A percentile compares a stretch with the other conserved stretches of the same genome.
Evolutionary conservation across 1,140 invertebrate genomes (phyloP).

Genomic region (Andricus grossulariae): DNA sequence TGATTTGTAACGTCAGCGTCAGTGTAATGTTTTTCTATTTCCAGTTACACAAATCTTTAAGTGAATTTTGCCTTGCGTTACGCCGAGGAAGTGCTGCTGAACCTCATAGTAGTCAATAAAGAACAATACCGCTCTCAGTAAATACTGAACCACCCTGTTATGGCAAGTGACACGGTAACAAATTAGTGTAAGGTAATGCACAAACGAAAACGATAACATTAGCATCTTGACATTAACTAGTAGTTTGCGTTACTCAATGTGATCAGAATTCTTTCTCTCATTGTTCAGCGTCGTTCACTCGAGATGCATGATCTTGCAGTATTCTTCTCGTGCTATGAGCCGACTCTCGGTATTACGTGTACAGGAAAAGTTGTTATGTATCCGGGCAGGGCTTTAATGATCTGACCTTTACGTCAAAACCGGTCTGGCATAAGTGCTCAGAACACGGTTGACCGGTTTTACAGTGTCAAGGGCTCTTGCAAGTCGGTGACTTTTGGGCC

Average conservation of each 20-base stretch:
- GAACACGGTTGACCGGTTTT: slow-evolving; percentile 13
- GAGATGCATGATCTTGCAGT: slow-evolving; percentile 9
- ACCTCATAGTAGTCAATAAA: not conserved
- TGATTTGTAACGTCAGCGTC: not conserved
- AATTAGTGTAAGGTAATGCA: not conserved
- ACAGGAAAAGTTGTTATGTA: slow-evolving; percentile 2
- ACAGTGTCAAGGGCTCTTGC: slow-evolving; percentile 5
- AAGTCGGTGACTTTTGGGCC: not conserved
- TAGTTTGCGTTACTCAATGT: not conserved
- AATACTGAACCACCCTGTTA: not conserved
- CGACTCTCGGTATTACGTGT: slow-evolving; percentile 15
- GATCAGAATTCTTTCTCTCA: not conserved
- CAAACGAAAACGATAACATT: not conserved
- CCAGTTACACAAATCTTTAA: not conserved
- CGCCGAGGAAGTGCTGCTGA: not conserved
- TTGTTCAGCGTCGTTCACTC: not conserved
- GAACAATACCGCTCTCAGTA: not conserved
- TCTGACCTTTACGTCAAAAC: slow-evolving; percentile 11
- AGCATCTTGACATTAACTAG: slow-evolving; percentile 10
- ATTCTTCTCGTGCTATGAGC: not conserved
- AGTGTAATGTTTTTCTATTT: not conserved
- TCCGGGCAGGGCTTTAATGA: not conserved
- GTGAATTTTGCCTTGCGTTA: not conserved
- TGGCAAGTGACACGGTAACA: not conserved
- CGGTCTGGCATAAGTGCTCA: not conserved